phyloP scores from a whole-genome alignment of 2,797 vertebrate species.

The Chrosomus eos region DNA sequence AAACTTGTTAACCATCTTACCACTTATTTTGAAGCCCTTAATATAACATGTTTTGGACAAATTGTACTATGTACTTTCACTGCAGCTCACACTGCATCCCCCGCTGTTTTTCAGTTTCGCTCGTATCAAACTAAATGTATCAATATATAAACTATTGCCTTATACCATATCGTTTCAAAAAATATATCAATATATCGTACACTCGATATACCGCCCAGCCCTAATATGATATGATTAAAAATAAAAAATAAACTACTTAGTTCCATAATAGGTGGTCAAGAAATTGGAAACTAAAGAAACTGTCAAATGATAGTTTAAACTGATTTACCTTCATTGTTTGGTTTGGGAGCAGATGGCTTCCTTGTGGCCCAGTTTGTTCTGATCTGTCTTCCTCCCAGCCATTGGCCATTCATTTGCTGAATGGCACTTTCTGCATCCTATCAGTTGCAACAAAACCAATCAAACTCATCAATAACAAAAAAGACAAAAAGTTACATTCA shows the following conservation, averaged over 20 bases:
- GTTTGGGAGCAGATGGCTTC: slow-evolving; percentile 96
- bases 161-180: too few species aligned
- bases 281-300: background rate
- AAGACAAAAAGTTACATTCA: background rate
- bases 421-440: slow-evolving; percentile 98
- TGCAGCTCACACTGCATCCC: too few species aligned
- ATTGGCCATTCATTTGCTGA: slow-evolving; percentile 98
- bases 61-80: too few species aligned
- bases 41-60: too few species aligned
- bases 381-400: slow-evolving; percentile 97
- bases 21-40: too few species aligned
- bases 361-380: slow-evolving; percentile 98
- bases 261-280: background rate
- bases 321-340: slow-evolving; percentile 89
- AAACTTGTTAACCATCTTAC: too few species aligned
- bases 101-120: too few species aligned
- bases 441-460: background rate
- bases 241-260: background rate
- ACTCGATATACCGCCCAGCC: too few species aligned
- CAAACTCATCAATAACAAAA: background rate
- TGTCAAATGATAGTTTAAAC: background rate
- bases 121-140: too few species aligned
- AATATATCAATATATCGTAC: too few species aligned
- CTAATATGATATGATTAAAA: background rate
- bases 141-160: too few species aligned